A percentile compares a stretch with the other conserved stretches of the same genome.
These are phyloP conservation scores for Dromaius novaehollandiae DNA, from an alignment of 2,113 vertebrate species.

Conservation along the genomic window DNA sequence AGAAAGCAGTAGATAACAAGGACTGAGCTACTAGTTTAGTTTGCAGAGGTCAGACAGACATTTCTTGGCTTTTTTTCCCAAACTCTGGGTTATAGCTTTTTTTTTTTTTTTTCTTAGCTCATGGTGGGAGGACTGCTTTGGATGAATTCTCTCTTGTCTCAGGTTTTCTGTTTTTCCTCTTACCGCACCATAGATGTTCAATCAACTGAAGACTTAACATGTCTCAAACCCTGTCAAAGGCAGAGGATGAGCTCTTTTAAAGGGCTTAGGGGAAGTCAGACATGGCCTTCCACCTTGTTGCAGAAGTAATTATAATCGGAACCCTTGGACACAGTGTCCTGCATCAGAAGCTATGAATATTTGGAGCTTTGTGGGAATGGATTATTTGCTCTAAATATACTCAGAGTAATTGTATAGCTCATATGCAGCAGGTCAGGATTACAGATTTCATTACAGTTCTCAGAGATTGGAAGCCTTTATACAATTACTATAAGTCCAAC, in stretches of 20 bases:
- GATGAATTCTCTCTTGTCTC: background rate
- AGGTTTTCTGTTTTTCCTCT: background rate
- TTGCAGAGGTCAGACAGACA: background rate
- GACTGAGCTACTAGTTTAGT: background rate
- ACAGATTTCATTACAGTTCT: conserved; percentile 80
- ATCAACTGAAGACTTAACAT: background rate
- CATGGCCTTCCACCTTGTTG: background rate
- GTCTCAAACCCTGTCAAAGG: background rate
- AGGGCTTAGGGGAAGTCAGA: conserved; percentile 47
- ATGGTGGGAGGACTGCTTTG: background rate
- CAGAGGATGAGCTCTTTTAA: conserved; percentile 2
- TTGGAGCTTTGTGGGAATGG: conserved; percentile 70
- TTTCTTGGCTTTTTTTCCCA: background rate
- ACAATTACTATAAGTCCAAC: conserved; percentile 79
- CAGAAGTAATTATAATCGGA: conserved; percentile 60
- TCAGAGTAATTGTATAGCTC: conserved; percentile 81
- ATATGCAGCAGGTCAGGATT: conserved; percentile 83
- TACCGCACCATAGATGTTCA: background rate
- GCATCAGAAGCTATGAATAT: conserved; percentile 63
- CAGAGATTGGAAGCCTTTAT: conserved; percentile 77
- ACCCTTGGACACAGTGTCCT: conserved; percentile 32
- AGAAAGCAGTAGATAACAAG: background rate
- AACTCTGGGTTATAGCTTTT: background rate
- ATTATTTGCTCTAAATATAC: conserved; percentile 78
- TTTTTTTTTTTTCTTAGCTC: background rate